phyloP scores from a whole-genome alignment of 2,113 vertebrate genomes.

The Sus scrofa region DNA sequence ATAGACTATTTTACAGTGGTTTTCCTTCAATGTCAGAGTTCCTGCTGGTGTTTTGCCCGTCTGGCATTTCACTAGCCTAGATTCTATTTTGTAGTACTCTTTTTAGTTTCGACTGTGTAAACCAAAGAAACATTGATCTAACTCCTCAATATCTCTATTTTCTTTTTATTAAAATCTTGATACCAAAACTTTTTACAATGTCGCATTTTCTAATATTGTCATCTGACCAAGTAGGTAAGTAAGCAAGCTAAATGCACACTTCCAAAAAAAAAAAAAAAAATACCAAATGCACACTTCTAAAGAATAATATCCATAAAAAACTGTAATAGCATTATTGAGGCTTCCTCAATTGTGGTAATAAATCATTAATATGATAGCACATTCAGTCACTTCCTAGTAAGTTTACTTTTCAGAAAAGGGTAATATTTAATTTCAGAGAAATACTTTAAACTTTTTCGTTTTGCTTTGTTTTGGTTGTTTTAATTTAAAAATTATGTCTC shows the following conservation, averaged over 20 bases:
- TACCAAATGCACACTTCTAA: background rate
- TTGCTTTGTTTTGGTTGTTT: background rate
- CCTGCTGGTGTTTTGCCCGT: background rate
- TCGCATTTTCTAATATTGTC: background rate
- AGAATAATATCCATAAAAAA: background rate
- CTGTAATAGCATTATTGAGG: background rate
- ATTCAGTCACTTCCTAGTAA: background rate
- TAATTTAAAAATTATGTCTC: background rate
- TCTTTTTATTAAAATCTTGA: slow-evolving; percentile 25
- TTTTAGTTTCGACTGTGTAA: slow-evolving; percentile 10
- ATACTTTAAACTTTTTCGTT: background rate
- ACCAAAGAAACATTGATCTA: background rate
- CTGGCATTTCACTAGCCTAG: background rate
- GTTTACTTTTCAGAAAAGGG: background rate
- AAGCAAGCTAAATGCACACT: background rate
- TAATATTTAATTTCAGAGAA: background rate
- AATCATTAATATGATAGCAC: background rate
- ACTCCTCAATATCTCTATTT: background rate
- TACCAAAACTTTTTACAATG: slow-evolving; percentile 4
- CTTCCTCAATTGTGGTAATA: background rate
- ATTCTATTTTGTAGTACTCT: background rate
- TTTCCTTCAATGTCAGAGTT: background rate
- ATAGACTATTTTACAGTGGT: background rate
- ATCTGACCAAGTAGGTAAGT: background rate
- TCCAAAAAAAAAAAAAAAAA: background rate